Evolutionary conservation across 2,113 vertebrate species (phyloP).

Genomic region (Agelaius phoeniceus): DNA sequence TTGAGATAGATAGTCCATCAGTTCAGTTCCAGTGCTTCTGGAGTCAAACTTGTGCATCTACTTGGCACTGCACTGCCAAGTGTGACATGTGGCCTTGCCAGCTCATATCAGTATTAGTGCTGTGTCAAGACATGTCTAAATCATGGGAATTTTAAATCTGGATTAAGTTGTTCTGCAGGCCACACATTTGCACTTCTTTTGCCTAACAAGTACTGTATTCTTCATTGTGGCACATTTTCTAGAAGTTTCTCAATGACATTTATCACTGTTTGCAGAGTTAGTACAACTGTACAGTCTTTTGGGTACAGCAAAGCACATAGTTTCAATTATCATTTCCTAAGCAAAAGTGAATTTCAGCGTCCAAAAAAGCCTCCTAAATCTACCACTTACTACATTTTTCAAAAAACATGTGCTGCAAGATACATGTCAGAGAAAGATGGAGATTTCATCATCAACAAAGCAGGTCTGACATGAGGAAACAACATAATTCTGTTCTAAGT

Average conservation of each 20-base stretch:
- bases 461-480: neutral
- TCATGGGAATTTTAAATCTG: neutral
- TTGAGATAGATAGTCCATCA: neutral
- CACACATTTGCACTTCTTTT: neutral
- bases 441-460: neutral
- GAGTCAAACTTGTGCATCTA: neutral
- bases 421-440: rapidly evolving
- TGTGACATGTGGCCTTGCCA: neutral
- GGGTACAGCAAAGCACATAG: neutral
- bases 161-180: neutral
- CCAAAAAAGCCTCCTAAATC: neutral
- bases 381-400: neutral
- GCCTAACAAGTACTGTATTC: neutral
- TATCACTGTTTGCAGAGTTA: neutral
- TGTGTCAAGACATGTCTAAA: neutral
- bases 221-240: neutral
- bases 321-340: neutral
- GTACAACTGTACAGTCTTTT: neutral
- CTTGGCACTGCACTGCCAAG: neutral
- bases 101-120: neutral
- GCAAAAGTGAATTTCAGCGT: neutral
- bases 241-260: neutral
- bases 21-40: neutral
- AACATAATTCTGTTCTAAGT: neutral
- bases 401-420: neutral